These are phyloP conservation scores for Phrynocephalus vlangalii DNA, from an alignment of 2,797 vertebrate genomes.

Conservation along the genomic window DNA sequence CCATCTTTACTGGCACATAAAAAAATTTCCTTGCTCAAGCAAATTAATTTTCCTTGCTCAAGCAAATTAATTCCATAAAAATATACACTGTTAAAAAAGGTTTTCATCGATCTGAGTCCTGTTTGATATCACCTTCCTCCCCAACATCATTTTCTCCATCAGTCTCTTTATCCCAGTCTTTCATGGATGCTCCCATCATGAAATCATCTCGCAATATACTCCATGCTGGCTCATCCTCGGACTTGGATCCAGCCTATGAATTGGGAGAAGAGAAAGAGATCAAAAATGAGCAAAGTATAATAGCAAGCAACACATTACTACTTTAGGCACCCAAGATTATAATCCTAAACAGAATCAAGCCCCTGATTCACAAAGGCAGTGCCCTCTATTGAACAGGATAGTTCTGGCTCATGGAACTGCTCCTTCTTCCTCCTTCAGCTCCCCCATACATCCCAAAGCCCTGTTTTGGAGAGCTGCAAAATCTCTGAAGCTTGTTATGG, in stretches of 20 bases:
- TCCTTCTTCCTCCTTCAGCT: not conserved
- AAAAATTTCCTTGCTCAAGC: constrained; percentile 54
- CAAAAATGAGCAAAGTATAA: constrained; percentile 21
- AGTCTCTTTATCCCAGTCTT: constrained; percentile 95
- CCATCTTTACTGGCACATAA: constrained; percentile 30
- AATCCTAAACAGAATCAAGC: not conserved
- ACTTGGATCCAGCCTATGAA: constrained; percentile 70
- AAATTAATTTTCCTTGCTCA: not conserved
- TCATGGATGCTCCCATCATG: constrained; percentile 97
- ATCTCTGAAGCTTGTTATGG: not conserved
- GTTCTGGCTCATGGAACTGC: not conserved
- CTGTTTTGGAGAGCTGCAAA: not conserved
- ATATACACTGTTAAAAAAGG: constrained; percentile 31
- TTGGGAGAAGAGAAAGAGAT: constrained; percentile 40
- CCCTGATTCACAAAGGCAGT: not conserved
- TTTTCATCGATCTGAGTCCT: constrained; percentile 75
- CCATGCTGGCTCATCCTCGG: constrained; percentile 86
- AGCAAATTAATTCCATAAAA: constrained; percentile 9
- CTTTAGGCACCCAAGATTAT: not conserved
- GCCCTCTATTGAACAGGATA: not conserved
- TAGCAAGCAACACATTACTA: not conserved
- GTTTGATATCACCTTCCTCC: constrained; percentile 31
- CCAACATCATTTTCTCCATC: constrained; percentile 56
- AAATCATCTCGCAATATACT: constrained; percentile 91
- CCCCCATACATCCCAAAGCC: not conserved